phyloP scores from a whole-genome alignment of 1,140 invertebrate species.

The Nixonia krombeini region DNA sequence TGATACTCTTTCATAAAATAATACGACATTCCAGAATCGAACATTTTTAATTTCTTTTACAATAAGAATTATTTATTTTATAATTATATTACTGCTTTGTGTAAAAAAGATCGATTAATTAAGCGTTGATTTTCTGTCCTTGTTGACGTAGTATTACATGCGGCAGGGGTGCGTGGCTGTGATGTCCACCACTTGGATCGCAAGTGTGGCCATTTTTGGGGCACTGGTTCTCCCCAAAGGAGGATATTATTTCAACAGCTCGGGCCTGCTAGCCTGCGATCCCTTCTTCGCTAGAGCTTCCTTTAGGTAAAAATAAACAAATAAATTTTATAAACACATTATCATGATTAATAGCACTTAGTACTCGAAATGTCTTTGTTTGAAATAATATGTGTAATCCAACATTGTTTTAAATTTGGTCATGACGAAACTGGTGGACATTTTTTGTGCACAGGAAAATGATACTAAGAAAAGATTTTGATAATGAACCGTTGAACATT shows the following conservation, averaged over 20 bases:
- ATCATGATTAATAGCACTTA: background rate
- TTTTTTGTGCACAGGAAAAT: too few relatives aligned
- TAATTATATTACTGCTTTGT: too few relatives aligned
- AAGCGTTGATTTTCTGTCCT: slow-evolving; percentile 10
- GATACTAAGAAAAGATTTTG: too few relatives aligned
- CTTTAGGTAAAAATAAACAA: slow-evolving; percentile 71
- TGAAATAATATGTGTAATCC: slow-evolving; percentile 10
- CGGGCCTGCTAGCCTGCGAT: slow-evolving; percentile 86
- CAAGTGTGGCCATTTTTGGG: slow-evolving; percentile 84
- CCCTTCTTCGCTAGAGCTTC: slow-evolving; percentile 85
- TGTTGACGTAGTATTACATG: slow-evolving; percentile 68
- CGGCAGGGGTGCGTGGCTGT: slow-evolving; percentile 84
- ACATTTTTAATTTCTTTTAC: too few relatives aligned
- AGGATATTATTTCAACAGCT: slow-evolving; percentile 89
- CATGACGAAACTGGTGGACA: background rate
- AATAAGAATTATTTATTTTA: too few relatives aligned
- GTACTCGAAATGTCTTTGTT: background rate
- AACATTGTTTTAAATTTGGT: slow-evolving; percentile 9
- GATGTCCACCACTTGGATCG: slow-evolving; percentile 86
- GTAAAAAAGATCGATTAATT: background rate
- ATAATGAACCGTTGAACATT: too few relatives aligned
- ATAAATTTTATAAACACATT: slow-evolving; percentile 9
- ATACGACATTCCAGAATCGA: too few relatives aligned
- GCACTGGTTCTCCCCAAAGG: slow-evolving; percentile 83
- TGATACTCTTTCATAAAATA: background rate